These are phyloP conservation scores for Hyla sarda DNA, from an alignment of 2,113 vertebrate genomes.

Conservation along the genomic window DNA sequence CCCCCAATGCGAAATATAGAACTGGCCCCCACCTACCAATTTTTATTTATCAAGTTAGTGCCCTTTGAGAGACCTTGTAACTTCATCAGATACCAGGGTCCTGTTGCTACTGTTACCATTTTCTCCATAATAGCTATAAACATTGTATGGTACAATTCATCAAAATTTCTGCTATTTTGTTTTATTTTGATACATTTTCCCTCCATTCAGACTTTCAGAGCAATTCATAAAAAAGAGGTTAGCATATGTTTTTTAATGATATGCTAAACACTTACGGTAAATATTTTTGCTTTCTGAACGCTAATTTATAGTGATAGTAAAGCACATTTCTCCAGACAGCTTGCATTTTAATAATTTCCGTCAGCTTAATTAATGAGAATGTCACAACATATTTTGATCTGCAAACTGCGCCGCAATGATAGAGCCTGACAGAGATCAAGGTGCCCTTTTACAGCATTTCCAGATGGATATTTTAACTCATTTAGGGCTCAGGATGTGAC, in stretches of 20 bases:
- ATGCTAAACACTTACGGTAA: constrained; percentile 29
- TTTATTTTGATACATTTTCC: not conserved
- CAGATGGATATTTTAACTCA: constrained; percentile 53
- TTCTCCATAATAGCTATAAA: too few species aligned
- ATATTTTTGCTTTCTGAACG: constrained; percentile 43
- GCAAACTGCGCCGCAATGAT: constrained; percentile 39
- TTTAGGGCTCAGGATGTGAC: constrained; percentile 17
- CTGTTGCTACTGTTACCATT: too few species aligned
- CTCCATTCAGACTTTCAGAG: not conserved
- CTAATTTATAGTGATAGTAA: constrained; percentile 40
- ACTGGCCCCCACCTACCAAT: too few species aligned
- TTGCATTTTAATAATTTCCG: constrained; percentile 55
- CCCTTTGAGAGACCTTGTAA: too few species aligned
- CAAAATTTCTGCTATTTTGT: too few species aligned
- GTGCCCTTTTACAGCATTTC: constrained; percentile 45
- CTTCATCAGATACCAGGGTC: too few species aligned
- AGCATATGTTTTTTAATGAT: constrained; percentile 32
- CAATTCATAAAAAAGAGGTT: not conserved
- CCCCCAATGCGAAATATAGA: too few species aligned
- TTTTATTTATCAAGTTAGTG: too few species aligned
- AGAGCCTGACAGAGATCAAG: constrained; percentile 54
- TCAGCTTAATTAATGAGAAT: constrained; percentile 55
- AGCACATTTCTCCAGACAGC: constrained; percentile 38
- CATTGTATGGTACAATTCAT: too few species aligned
- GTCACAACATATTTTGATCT: constrained; percentile 55